Percentiles rank a stretch among this genome's conserved stretches.
Conservation (phyloP, 2,888 invertebrate species). For the Pristionchus arcanus region DNA sequence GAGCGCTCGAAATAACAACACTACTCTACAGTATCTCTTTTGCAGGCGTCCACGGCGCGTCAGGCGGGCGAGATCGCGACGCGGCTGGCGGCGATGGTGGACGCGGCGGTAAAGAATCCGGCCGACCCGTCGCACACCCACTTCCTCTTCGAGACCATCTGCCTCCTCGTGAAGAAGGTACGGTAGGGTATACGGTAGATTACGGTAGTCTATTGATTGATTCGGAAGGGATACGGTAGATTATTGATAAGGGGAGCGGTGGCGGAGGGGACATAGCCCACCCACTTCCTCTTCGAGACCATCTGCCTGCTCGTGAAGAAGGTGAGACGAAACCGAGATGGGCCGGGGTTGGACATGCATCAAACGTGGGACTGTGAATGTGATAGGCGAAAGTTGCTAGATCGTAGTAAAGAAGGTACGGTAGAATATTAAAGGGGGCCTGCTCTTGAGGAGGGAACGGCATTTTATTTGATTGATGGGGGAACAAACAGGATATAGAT, state of each 20-base stretch:
- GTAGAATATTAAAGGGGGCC: too few relatives aligned
- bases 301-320: conserved; percentile 85
- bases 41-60: conserved; percentile 67
- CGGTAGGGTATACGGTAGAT: background rate
- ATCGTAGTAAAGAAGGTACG: too few relatives aligned
- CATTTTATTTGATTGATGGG: too few relatives aligned
- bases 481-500: too few relatives aligned
- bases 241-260: conserved; percentile 60
- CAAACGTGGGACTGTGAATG: too few relatives aligned
- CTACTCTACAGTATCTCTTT: too few relatives aligned
- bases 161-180: conserved; percentile 83
- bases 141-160: conserved; percentile 95
- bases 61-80: conserved; percentile 69
- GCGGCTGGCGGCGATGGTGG: conserved; percentile 68
- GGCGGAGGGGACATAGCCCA: conserved; percentile 95
- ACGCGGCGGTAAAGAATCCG: conserved; percentile 80
- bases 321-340: conserved; percentile 58
- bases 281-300: conserved; percentile 97
- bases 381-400: too few relatives aligned
- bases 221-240: too few relatives aligned
- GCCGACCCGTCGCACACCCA: conserved; percentile 98
- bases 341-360: too few relatives aligned
- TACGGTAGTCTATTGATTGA: background rate
- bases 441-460: too few relatives aligned
- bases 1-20: too few relatives aligned